phyloP scores from a whole-genome alignment of 2,797 vertebrate genomes.

The Telmatherina bonti region DNA sequence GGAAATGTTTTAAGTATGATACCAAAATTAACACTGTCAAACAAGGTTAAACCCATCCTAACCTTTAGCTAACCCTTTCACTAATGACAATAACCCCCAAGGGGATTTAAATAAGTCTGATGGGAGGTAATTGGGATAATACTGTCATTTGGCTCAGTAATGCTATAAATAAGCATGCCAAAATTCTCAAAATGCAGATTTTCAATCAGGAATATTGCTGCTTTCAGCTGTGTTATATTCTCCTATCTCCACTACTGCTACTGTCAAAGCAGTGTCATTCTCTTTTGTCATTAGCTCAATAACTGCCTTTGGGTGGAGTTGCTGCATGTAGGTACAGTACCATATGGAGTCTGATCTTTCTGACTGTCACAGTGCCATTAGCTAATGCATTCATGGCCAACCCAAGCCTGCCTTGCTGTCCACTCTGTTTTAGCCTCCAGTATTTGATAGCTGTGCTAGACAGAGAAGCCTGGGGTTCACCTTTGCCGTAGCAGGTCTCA shows the following conservation, averaged over 20 bases:
- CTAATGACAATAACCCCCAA: conserved; percentile 30
- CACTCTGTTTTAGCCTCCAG: conserved; percentile 26
- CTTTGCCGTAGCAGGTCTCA: conserved; percentile 55
- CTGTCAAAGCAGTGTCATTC: conserved; percentile 26
- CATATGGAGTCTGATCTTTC: conserved; percentile 23
- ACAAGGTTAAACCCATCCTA: conserved; percentile 42
- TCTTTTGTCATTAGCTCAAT: conserved; percentile 61
- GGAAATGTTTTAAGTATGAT: conserved; percentile 14
- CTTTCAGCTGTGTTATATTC: neutral
- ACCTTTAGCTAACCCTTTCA: conserved; percentile 27
- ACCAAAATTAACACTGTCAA: conserved; percentile 31
- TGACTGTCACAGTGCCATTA: conserved; percentile 42
- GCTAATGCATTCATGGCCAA: conserved; percentile 43
- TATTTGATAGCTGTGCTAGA: conserved; percentile 59
- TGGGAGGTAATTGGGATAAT: conserved; percentile 27
- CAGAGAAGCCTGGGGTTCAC: conserved; percentile 43
- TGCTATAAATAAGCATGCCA: neutral
- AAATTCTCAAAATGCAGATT: conserved; percentile 13
- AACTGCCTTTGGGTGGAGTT: conserved; percentile 36
- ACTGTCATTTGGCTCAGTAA: conserved; percentile 41
- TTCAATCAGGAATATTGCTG: neutral
- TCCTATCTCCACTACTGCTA: neutral
- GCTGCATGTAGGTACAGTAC: conserved; percentile 21
- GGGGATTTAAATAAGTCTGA: conserved; percentile 49
- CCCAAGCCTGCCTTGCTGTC: conserved; percentile 26